phyloP scores from a whole-genome alignment of 2,113 vertebrate genomes.

The Cavia aperea region DNA sequence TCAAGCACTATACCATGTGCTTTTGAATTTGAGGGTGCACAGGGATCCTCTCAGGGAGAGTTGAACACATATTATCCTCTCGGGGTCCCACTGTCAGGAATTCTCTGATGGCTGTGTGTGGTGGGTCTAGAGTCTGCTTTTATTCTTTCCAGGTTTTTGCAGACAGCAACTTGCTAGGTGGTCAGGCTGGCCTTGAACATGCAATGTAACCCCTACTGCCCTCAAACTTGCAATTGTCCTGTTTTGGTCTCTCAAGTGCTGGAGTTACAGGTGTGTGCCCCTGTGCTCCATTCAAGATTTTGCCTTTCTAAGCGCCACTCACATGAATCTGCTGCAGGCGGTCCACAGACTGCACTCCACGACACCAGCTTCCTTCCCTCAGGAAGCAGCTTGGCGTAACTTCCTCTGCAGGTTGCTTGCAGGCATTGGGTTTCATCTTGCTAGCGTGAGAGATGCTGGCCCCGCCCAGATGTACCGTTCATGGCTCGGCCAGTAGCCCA shows the following conservation, averaged over 20 bases:
- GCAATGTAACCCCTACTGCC: background rate
- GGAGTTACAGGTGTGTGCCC: background rate
- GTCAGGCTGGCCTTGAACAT: background rate
- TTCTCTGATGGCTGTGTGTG: background rate
- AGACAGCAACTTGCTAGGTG: background rate
- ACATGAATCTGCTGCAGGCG: background rate
- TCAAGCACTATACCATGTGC: background rate
- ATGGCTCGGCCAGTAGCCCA: background rate
- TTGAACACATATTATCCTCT: background rate
- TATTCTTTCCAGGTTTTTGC: background rate
- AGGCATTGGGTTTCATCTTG: background rate
- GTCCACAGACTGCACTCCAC: rapidly evolving
- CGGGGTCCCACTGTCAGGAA: background rate
- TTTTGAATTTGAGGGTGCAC: background rate
- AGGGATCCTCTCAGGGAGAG: background rate
- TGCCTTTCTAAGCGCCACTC: background rate
- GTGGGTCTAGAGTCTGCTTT: background rate
- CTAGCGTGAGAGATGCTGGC: background rate
- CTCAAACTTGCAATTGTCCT: background rate
- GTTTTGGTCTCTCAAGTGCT: background rate
- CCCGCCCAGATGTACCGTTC: rapidly evolving
- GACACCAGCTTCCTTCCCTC: background rate
- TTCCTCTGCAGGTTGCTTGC: background rate
- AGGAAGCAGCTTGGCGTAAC: background rate
- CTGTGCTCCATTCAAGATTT: background rate